phyloP scores from a whole-genome alignment of 2,797 vertebrate genomes.

The Gymnocypris eckloni region DNA sequence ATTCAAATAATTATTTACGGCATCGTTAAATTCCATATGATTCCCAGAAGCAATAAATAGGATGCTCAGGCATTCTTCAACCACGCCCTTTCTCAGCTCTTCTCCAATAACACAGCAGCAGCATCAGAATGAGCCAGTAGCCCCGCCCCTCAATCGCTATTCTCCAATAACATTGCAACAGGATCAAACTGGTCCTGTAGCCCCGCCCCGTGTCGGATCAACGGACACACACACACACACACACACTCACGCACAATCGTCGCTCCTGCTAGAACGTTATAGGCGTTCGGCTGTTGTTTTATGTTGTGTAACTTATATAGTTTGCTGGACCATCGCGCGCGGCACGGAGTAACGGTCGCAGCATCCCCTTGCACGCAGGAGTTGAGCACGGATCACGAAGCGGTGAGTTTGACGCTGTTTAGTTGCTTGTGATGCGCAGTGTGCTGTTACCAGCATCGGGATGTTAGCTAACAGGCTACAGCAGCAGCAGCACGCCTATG shows the following conservation, averaged over 20 bases:
- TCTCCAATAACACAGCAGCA: not conserved
- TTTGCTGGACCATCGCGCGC: not conserved
- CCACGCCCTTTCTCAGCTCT: constrained; percentile 1
- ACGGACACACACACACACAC: constrained; percentile 4
- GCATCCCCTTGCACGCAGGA: not conserved
- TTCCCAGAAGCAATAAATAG: not conserved
- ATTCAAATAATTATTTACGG: not conserved
- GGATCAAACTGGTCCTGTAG: not conserved
- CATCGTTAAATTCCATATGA: not conserved
- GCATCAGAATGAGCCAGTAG: not conserved
- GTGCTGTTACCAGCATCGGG: not conserved
- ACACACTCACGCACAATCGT: not conserved
- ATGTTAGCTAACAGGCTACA: constrained; percentile 52
- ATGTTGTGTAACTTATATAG: constrained; percentile 14
- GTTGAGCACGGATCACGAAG: not conserved
- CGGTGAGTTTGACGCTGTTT: constrained; percentile 43
- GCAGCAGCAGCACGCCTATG: constrained; percentile 26
- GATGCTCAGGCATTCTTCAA: not conserved
- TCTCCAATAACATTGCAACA: constrained; percentile 14
- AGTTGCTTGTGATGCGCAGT: not conserved
- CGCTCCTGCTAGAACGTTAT: constrained; percentile 7
- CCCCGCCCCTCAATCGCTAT: not conserved
- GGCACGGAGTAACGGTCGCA: not conserved
- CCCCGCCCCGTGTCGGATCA: constrained; percentile 39
- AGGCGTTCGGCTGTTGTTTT: not conserved